These are phyloP conservation scores for Enteromius fasciolatus DNA, from an alignment of 2,797 vertebrate species.

Conservation along the genomic window DNA sequence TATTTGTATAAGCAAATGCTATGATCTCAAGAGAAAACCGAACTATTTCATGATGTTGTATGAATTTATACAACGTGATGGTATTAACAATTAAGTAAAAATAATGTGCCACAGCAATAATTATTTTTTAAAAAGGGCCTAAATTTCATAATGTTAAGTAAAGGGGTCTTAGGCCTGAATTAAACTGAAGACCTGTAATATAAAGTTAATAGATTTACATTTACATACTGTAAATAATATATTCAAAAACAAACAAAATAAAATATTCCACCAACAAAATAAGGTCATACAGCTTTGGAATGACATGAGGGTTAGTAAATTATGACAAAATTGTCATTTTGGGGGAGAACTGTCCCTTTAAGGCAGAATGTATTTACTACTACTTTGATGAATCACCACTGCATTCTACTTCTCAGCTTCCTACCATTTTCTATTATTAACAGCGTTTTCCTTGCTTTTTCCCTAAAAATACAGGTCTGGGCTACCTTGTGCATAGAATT, in stretches of 20 bases:
- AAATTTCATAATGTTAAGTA: background rate
- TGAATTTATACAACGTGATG: background rate
- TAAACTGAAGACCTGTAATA: background rate
- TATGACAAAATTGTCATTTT: background rate
- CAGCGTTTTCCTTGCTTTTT: background rate
- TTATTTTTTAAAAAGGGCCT: background rate
- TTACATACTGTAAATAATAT: too few relatives aligned
- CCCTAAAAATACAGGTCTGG: background rate
- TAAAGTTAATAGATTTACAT: background rate
- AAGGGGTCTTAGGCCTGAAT: background rate
- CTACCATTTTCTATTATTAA: conserved; percentile 2
- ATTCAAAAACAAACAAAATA: background rate
- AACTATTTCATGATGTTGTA: background rate
- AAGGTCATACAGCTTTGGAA: background rate
- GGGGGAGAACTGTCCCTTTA: background rate
- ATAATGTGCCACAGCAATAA: background rate
- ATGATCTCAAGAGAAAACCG: background rate
- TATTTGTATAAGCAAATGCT: background rate
- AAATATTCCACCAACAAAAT: background rate
- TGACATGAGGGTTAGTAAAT: background rate
- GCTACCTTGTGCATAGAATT: background rate
- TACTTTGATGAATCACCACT: conserved; percentile 16
- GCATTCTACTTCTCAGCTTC: background rate
- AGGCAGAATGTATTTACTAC: background rate
- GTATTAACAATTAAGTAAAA: background rate